Base-by-base conservation (phyloP, 1,140 invertebrate genomes). In the Papilio aristodemus region DNA sequence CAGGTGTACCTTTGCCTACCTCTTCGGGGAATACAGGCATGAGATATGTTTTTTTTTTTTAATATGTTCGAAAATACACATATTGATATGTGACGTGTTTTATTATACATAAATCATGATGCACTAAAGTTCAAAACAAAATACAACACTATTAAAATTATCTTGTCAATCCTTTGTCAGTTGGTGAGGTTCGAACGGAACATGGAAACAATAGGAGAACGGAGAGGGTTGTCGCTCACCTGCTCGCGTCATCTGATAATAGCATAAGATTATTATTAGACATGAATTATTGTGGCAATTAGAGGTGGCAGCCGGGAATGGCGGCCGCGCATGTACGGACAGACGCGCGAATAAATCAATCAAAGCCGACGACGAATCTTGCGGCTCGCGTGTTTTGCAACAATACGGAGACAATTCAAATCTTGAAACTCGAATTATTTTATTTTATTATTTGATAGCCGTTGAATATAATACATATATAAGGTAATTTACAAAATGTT, bases 241-340 rank as follows among this genome's bases (percentile, higher is more conserved):
- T 81, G 79, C 43, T 67, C 68, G 68, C 72, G 68, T 36, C 58
- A 76, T 76, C 73, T 67, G 74, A 78, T 76, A 84, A 86, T 86
- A 85, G 81, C 76, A 74, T 78, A 85, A 84, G 83, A 87, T 87
- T 86, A 87, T 85, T 84, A 86, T 84, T 86, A 85, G 80, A 83
- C 84, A 85, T 87, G 85, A 87, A 83, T 86, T 87, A 87, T 86
- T 50, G 73, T 83, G 50, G 85, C 84, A 87, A 87, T 87, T 87
- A 87, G 78, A 73, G 22, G 67, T 66, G 70, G 83, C 85, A 85
- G 77, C 54, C 70, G 71, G 80, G 76, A 82, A 80, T 79, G 78
- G 81, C 70, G 70, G 73, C 72, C 76, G 75, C 73, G 69, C 66
- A n/a, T n/a, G 69, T 73, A 63, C 73, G 71, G 75, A 78, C 77